Percentiles rank a stretch among this genome's conserved stretches.
These are phyloP conservation scores for Myiopsitta monachus DNA, from an alignment of 2,113 vertebrate genomes.

Conservation along the genomic window DNA sequence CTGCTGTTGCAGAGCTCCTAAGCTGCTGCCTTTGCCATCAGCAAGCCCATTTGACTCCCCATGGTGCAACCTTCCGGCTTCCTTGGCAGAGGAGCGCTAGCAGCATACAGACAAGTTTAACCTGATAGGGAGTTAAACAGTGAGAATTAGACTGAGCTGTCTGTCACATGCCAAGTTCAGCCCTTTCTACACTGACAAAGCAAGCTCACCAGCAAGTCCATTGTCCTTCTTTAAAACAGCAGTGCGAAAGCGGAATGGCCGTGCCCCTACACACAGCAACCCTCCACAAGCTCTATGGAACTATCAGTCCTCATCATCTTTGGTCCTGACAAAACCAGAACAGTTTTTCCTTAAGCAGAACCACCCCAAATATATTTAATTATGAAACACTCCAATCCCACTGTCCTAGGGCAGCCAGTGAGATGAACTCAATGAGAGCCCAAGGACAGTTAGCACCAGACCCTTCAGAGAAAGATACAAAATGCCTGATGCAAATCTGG, in stretches of 20 bases:
- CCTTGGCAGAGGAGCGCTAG: rapidly evolving
- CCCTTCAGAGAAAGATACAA: background rate
- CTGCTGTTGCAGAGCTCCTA: background rate
- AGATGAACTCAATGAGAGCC: background rate
- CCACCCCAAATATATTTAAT: background rate
- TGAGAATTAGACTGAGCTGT: rapidly evolving
- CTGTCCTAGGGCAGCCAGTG: background rate
- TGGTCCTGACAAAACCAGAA: rapidly evolving
- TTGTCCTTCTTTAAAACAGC: background rate
- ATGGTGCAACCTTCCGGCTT: rapidly evolving
- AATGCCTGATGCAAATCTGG: rapidly evolving
- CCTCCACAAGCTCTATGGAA: background rate
- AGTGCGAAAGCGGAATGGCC: rapidly evolving
- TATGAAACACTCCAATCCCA: rapidly evolving
- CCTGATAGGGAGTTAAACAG: background rate
- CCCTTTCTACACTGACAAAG: background rate
- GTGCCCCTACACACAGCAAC: background rate
- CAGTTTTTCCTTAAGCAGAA: background rate
- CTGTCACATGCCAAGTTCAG: background rate
- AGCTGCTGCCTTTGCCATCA: background rate
- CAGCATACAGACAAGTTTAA: background rate
- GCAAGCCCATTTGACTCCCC: background rate
- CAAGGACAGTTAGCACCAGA: background rate
- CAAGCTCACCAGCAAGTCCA: background rate
- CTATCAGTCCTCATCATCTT: background rate